phyloP scores from a whole-genome alignment of 2,113 vertebrate species.

The Melanotaenia duboulayi region DNA sequence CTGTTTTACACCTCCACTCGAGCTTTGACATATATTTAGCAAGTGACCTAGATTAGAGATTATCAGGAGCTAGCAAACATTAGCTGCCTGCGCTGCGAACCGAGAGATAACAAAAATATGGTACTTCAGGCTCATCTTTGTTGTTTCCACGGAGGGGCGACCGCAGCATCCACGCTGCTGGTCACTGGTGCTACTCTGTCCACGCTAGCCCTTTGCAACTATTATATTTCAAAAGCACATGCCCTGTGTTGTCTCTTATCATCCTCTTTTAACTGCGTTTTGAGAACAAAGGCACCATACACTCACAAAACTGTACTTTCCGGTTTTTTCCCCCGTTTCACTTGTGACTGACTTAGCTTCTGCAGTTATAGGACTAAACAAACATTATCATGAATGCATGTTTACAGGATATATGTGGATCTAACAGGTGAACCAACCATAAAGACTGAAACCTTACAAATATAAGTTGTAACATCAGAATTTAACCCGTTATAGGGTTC shows the following conservation, averaged over 20 bases:
- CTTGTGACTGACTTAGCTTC: too few relatives aligned
- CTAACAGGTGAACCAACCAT: neutral
- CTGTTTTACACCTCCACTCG: neutral
- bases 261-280: neutral
- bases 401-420: neutral
- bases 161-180: neutral
- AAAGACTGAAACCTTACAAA: neutral
- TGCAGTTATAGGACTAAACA: neutral
- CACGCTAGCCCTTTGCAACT: neutral
- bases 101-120: neutral
- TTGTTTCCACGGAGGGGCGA: slow-evolving; percentile 2
- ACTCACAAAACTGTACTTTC: neutral
- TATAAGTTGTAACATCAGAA: rapidly evolving
- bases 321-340: too few relatives aligned
- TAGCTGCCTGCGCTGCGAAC: neutral
- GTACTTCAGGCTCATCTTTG: neutral
- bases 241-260: neutral
- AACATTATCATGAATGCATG: neutral
- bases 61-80: slow-evolving; percentile 49
- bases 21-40: slow-evolving; percentile 14
- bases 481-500: neutral
- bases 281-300: neutral
- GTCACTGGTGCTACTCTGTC: neutral
- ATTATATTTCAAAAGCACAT: neutral
- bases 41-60: slow-evolving; percentile 64